Percentiles rank a stretch among this genome's conserved stretches.
These are phyloP conservation scores for Boulengeromyrus knoepffleri DNA, from an alignment of 2,113 vertebrate species.

Conservation along the genomic window DNA sequence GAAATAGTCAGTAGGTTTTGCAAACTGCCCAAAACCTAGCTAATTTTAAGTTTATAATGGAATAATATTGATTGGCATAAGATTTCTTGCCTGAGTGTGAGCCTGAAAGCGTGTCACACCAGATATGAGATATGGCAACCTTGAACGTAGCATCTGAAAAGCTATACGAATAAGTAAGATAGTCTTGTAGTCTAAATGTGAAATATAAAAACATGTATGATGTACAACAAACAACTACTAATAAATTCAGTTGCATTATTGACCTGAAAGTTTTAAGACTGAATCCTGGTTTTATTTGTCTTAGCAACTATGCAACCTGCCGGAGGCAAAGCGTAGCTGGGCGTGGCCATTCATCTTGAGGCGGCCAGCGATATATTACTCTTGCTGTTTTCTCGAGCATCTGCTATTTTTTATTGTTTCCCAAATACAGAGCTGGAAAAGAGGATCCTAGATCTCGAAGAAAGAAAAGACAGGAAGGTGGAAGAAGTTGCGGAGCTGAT, in stretches of 20 bases:
- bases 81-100: neutral
- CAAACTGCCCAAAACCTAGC: neutral
- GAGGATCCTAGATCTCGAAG: slow-evolving; percentile 66
- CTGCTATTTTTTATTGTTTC: slow-evolving; percentile 8
- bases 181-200: neutral
- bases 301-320: neutral
- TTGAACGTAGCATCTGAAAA: neutral
- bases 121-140: neutral
- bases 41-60: neutral
- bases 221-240: neutral
- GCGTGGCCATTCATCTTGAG: neutral
- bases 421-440: slow-evolving; percentile 7
- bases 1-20: neutral
- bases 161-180: neutral
- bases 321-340: neutral
- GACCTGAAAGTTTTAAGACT: neutral
- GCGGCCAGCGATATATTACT: neutral
- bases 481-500: slow-evolving; percentile 57
- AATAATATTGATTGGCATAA: neutral
- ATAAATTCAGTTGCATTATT: neutral
- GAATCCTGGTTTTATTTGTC: neutral
- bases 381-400: neutral
- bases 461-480: slow-evolving; percentile 65
- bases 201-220: neutral
- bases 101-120: neutral